Base-by-base conservation (phyloP, 2,797 vertebrate species). In the Netta rufina region DNA sequence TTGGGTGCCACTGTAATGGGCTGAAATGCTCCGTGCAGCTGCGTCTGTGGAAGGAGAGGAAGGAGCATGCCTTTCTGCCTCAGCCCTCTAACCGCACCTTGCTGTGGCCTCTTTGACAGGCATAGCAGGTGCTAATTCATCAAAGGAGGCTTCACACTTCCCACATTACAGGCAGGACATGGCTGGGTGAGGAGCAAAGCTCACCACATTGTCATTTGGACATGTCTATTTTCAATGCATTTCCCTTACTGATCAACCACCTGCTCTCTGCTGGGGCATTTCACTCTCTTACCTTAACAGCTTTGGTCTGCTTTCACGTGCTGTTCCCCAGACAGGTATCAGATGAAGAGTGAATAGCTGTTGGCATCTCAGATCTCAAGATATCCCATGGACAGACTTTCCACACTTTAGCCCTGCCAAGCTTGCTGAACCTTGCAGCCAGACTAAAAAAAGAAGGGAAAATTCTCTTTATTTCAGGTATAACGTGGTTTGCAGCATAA, bases 121-220 rank as follows among this genome's bases (percentile, higher is more conserved):
- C 22, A 36, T 5, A 7, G 13, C 1, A 4, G 13, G 16, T 25
- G n/a, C 24, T 41, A 47, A 51, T 21, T 65, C 6, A 2, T 56
- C 53, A 38, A 6, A 22, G 1, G 0, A 0, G 1, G 58, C 27
- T 54, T 9, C 28, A 8, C 0, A 0, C 36, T 84, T 70, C 69
- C 53, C 39, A 8, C 10, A 2, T 36, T 3, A 39, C 71, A 77
- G 39, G 27, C 57, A n/a, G 30, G 62, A 47, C n/a, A 0, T 0
- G 51, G 56, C 28, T 28, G 65, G 9, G 15, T 12, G 13, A 87
- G 45, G 61, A 83, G 30, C 2, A 45, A n/a, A 21, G 20, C 7
- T 54, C 39, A 27, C 27, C 72, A 33, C 39, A 17, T 0, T 8
- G 15, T 3, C 24, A 24, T 56, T 76, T 38, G 61, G 53, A 38